These are phyloP conservation scores for Thera obeliscata DNA, from an alignment of 2,888 invertebrate species.

Conservation along the genomic window DNA sequence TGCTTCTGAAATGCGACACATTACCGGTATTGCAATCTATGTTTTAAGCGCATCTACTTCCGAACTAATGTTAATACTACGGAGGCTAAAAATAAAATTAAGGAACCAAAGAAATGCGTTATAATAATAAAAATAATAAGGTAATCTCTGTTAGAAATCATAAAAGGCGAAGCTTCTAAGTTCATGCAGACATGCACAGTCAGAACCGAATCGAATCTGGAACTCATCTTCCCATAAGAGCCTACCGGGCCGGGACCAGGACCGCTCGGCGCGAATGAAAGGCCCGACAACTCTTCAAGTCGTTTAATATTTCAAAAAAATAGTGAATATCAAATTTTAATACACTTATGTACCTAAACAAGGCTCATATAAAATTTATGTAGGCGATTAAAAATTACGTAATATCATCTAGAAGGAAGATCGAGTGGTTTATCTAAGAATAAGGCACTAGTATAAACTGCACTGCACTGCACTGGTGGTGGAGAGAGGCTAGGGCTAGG, in stretches of 20 bases:
- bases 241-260: slow-evolving; percentile 53
- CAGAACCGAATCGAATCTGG: slow-evolving; percentile 65
- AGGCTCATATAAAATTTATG: slow-evolving; percentile 70
- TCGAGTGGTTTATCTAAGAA: slow-evolving; percentile 56
- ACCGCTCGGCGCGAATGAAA: slow-evolving; percentile 59
- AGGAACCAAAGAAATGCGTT: slow-evolving; percentile 85
- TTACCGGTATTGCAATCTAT: slow-evolving; percentile 78
- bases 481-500: not conserved
- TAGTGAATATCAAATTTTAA: slow-evolving; percentile 70
- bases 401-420: slow-evolving; percentile 77
- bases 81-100: slow-evolving; percentile 81
- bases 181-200: slow-evolving; percentile 84
- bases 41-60: slow-evolving; percentile 75
- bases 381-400: slow-evolving; percentile 45
- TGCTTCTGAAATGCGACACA: slow-evolving; percentile 78
- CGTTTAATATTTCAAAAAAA: slow-evolving; percentile 76
- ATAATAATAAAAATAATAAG: slow-evolving; percentile 70
- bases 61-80: slow-evolving; percentile 83
- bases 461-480: not conserved
- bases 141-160: slow-evolving; percentile 80
- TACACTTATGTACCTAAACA: slow-evolving; percentile 66
- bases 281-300: slow-evolving; percentile 53
- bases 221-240: slow-evolving; percentile 80
- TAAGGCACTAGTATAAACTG: slow-evolving; percentile 74
- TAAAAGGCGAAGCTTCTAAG: slow-evolving; percentile 83